Conservation (phyloP, 2,888 invertebrate genomes). For the Harpalus rufipes region DNA sequence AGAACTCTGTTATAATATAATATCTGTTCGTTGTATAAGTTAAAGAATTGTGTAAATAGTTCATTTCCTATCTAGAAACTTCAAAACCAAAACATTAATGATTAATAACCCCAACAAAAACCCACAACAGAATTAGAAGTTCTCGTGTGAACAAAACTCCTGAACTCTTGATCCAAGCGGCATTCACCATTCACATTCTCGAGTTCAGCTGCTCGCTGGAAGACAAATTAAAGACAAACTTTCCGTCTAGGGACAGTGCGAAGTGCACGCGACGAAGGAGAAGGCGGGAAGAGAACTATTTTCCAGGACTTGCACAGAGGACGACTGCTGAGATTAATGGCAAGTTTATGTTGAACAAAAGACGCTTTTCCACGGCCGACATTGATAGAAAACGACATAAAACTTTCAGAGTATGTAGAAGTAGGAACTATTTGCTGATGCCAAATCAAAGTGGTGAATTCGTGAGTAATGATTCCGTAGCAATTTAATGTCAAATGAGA, state of each 20-base stretch:
- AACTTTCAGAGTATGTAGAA: not conserved
- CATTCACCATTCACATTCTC: constrained; percentile 24
- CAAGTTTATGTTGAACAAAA: constrained; percentile 60
- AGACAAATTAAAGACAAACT: constrained; percentile 55
- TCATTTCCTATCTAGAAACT: not conserved
- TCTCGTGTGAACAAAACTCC: constrained; percentile 6
- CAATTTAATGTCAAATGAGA: too few relatives aligned
- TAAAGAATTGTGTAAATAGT: constrained; percentile 1
- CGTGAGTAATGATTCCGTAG: too few relatives aligned
- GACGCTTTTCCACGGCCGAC: constrained; percentile 37
- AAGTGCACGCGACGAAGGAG: not conserved
- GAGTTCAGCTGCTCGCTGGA: not conserved
- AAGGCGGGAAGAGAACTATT: constrained; percentile 28
- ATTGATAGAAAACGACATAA: constrained; percentile 54
- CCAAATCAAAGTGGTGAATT: too few relatives aligned
- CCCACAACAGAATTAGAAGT: constrained; percentile 18
- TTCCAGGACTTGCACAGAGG: constrained; percentile 16
- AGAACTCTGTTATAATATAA: too few relatives aligned
- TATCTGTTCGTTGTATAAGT: too few relatives aligned
- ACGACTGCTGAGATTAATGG: constrained; percentile 44
- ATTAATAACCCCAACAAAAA: constrained; percentile 17
- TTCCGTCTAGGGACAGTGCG: constrained; percentile 19
- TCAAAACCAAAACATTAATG: not conserved
- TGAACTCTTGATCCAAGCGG: constrained; percentile 15
- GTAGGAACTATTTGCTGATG: too few relatives aligned